Conservation (phyloP, 2,888 invertebrate species). For the Frankliniella intonsa region DNA sequence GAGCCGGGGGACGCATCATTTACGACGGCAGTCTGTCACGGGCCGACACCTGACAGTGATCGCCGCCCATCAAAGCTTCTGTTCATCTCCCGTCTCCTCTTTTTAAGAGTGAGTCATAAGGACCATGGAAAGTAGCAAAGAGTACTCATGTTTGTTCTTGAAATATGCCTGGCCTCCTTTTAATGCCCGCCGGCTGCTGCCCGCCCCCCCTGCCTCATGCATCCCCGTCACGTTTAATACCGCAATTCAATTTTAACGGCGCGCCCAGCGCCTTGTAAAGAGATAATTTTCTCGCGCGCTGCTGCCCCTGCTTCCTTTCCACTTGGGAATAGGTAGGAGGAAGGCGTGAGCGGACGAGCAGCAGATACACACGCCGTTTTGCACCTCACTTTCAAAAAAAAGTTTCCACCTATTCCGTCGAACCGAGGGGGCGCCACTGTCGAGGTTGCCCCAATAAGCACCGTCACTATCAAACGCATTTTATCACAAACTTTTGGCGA, state of each 20-base stretch:
- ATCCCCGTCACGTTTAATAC: conserved; percentile 6
- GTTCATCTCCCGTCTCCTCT: too few species aligned
- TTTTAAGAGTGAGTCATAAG: too few species aligned
- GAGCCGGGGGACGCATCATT: not conserved
- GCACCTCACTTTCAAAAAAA: not conserved
- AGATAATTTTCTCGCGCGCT: conserved; percentile 1
- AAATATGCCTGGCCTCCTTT: not conserved
- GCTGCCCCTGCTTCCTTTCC: not conserved
- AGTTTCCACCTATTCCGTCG: not conserved
- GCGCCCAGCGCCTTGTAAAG: not conserved
- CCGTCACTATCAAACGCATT: not conserved
- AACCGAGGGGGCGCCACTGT: too few species aligned
- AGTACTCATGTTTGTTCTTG: not conserved
- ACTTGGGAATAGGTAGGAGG: not conserved
- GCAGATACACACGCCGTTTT: not conserved
- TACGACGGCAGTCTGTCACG: too few species aligned
- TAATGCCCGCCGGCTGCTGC: not conserved
- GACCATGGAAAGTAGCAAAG: too few species aligned
- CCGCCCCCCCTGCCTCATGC: not conserved
- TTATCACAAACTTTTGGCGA: not conserved
- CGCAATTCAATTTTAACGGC: conserved; percentile 23
- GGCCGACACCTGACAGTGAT: too few species aligned
- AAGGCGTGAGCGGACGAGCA: too few species aligned
- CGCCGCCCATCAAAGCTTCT: too few species aligned
- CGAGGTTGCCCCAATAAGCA: not conserved